These are phyloP conservation scores for Euzetes globulus DNA, from an alignment of 2,888 invertebrate species.

Conservation along the genomic window DNA sequence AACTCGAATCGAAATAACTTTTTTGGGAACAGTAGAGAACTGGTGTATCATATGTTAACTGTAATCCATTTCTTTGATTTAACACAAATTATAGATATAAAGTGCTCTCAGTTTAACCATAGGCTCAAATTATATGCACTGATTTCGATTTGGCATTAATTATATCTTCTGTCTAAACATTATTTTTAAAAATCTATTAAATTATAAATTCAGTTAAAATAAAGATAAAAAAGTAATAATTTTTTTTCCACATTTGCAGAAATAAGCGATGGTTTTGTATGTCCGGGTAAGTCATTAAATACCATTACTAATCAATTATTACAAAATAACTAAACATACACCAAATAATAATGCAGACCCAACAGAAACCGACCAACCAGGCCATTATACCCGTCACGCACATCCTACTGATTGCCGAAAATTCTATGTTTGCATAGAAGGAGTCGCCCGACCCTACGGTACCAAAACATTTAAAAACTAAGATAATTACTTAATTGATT, in stretches of 20 bases:
- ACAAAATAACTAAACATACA: background rate
- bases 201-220: background rate
- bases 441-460: conserved; percentile 78
- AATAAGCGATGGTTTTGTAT: conserved; percentile 73
- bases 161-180: no score
- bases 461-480: background rate
- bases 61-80: background rate
- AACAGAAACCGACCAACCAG: conserved; percentile 57
- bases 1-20: background rate
- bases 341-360: conserved; percentile 65
- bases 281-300: conserved; percentile 22
- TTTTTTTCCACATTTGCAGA: conserved; percentile 53
- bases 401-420: conserved; percentile 77
- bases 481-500: background rate
- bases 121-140: background rate
- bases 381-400: conserved; percentile 87
- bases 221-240: background rate
- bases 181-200: no score
- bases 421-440: conserved; percentile 88
- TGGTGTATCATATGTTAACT: background rate
- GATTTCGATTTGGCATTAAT: no score
- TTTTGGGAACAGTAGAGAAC: background rate
- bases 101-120: background rate
- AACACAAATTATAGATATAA: background rate
- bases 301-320: background rate